Percentiles rank a stretch among this genome's conserved stretches.
Conservation (phyloP, 1,140 invertebrate genomes). For the Zaprionus inermis region DNA sequence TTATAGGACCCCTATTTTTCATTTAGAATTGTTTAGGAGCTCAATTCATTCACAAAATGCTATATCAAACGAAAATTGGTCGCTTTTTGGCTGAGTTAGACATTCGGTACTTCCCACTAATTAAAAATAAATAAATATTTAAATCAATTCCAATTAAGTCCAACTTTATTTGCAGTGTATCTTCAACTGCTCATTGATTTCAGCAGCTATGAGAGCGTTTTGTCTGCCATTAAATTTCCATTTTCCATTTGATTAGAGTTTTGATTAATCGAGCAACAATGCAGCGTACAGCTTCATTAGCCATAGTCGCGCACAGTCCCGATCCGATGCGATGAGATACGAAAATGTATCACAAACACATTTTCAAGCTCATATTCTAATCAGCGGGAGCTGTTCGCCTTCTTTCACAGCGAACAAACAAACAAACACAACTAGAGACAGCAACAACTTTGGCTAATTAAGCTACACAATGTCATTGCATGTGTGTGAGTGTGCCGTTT, state of each 20-base stretch:
- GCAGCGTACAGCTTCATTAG: conserved; percentile 66
- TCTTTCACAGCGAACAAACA: conserved; percentile 7
- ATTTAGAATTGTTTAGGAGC: no score
- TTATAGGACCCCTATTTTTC: no score
- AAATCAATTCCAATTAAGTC: background rate
- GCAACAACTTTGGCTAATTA: conserved; percentile 76
- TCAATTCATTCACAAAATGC: no score
- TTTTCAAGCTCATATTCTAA: conserved; percentile 65
- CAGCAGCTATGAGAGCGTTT: conserved; percentile 45
- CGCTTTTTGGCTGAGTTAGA: no score
- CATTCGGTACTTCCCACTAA: no score
- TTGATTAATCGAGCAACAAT: conserved; percentile 71
- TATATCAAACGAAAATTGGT: background rate
- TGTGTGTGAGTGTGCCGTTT: conserved; percentile 7
- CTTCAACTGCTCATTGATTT: conserved; percentile 47
- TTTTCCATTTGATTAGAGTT: conserved; percentile 66
- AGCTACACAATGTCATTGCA: conserved; percentile 77
- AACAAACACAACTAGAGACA: background rate
- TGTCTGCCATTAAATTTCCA: conserved; percentile 74
- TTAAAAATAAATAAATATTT: no score
- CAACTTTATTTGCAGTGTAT: conserved; percentile 14
- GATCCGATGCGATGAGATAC: background rate
- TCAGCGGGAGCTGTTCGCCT: conserved; percentile 48
- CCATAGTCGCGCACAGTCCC: no score
- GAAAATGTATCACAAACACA: conserved; percentile 34